A percentile compares a stretch with the other conserved stretches of the same genome.
Conservation (phyloP, 1,140 invertebrate species). For the Anthonomus grandis region DNA sequence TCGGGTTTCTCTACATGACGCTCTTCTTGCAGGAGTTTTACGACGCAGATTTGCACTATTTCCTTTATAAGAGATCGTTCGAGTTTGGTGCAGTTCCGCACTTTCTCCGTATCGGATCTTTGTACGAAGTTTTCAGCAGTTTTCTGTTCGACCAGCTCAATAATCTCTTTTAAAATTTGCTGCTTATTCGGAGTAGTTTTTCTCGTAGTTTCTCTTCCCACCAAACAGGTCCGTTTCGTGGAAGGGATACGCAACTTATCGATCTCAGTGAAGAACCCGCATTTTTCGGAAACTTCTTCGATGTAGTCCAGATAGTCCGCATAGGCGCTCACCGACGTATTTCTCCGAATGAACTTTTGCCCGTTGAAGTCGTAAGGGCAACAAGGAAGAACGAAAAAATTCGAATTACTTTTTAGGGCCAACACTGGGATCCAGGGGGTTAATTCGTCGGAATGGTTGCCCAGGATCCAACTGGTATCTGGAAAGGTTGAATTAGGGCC, state of each 20-base stretch:
- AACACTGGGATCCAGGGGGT: conserved; percentile 97
- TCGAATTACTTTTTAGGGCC: conserved; percentile 70
- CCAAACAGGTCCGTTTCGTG: conserved; percentile 84
- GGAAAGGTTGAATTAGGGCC: conserved; percentile 65
- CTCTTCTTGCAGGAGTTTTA: conserved; percentile 52
- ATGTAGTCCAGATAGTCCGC: conserved; percentile 81
- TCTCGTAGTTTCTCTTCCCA: conserved; percentile 66
- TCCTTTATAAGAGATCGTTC: conserved; percentile 60
- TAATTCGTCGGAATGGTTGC: conserved; percentile 98
- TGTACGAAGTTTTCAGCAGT: conserved; percentile 55
- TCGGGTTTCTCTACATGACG: conserved; percentile 32
- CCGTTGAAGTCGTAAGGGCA: conserved; percentile 90
- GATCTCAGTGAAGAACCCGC: conserved; percentile 71
- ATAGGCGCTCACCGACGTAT: conserved; percentile 71
- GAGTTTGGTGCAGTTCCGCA: conserved; percentile 85
- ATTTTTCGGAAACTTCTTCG: conserved; percentile 62
- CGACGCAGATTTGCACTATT: conserved; percentile 63
- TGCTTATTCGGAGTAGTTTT: too few species aligned
- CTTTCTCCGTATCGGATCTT: conserved; percentile 64
- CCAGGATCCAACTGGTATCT: conserved; percentile 90
- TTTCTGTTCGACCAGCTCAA: conserved; percentile 28
- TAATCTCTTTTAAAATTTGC: too few species aligned
- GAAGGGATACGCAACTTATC: conserved; percentile 94
- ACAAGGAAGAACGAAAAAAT: conserved; percentile 91
- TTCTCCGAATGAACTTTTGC: conserved; percentile 71